A percentile compares a stretch with the other conserved stretches of the same genome.
phyloP scores from a whole-genome alignment of 2,888 invertebrate genomes.

The Calliopum simillimum region DNA sequence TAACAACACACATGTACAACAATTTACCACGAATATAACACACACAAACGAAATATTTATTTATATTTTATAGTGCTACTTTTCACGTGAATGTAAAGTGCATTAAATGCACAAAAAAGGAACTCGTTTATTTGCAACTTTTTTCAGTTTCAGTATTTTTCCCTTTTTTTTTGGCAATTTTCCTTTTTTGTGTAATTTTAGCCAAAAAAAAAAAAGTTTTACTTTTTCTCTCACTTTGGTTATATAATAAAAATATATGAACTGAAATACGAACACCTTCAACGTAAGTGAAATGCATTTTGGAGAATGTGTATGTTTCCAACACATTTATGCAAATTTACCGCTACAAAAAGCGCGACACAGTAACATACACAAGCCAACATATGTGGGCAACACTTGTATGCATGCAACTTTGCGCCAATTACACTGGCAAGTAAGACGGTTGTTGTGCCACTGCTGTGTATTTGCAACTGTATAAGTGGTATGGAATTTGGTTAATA shows the following conservation, averaged over 20 bases:
- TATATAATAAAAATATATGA: slow-evolving; percentile 17
- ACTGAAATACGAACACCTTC: slow-evolving; percentile 17
- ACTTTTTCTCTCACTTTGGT: neutral
- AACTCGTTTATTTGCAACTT: neutral
- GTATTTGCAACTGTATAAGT: too few relatives aligned
- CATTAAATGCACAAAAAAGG: neutral
- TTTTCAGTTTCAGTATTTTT: too few relatives aligned
- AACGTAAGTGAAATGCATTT: slow-evolving; percentile 2
- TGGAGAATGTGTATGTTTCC: neutral
- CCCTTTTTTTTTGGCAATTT: too few relatives aligned
- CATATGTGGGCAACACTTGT: neutral
- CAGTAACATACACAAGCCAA: neutral
- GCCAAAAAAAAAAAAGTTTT: too few relatives aligned
- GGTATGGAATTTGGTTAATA: too few relatives aligned
- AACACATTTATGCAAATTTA: slow-evolving; percentile 8
- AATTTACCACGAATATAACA: slow-evolving; percentile 15
- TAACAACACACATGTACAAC: slow-evolving; percentile 16
- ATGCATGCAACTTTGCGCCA: neutral
- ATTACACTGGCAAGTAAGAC: neutral
- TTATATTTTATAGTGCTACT: neutral
- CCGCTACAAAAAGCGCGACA: slow-evolving; percentile 2
- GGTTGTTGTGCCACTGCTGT: neutral
- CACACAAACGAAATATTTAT: neutral
- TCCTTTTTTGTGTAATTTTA: too few relatives aligned
- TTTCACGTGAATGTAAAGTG: neutral